Conservation (phyloP, 2,113 vertebrate species). For the Hydrochoerus hydrochaeris region DNA sequence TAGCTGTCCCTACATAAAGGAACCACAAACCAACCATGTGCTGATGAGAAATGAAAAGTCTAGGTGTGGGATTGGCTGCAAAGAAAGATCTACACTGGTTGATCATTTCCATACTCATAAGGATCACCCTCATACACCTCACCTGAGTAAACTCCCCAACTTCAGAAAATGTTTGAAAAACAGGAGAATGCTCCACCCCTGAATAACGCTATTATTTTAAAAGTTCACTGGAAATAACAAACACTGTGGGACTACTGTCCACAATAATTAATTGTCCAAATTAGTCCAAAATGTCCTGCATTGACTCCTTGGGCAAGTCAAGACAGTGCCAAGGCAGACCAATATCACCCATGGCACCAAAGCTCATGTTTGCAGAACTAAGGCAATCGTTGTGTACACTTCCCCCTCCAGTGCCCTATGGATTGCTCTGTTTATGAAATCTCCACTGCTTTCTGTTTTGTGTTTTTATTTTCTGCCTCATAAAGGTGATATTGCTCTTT, state of each 20-base stretch:
- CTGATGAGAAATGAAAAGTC: neutral
- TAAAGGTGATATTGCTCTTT: conserved; percentile 55
- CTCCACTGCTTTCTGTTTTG: conserved; percentile 64
- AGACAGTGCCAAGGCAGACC: neutral
- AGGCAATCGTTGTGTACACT: neutral
- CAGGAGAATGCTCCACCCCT: neutral
- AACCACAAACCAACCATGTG: accelerated
- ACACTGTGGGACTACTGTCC: neutral
- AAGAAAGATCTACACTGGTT: neutral
- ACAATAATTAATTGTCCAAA: neutral
- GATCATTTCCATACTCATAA: neutral
- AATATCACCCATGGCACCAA: accelerated
- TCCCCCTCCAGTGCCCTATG: neutral
- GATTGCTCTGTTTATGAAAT: conserved; percentile 8
- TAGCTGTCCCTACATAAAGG: neutral
- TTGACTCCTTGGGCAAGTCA: neutral
- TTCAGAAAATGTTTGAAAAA: neutral
- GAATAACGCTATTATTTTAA: neutral
- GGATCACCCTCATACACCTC: neutral
- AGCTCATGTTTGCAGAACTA: neutral
- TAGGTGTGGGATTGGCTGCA: neutral
- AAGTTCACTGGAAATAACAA: neutral
- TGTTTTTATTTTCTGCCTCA: conserved; percentile 37
- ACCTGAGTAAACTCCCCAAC: neutral
- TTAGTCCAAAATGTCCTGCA: neutral